Percentiles rank a stretch among this genome's conserved stretches.
Evolutionary conservation across 1,140 invertebrate species (phyloP).

Genomic region (Mya arenaria): DNA sequence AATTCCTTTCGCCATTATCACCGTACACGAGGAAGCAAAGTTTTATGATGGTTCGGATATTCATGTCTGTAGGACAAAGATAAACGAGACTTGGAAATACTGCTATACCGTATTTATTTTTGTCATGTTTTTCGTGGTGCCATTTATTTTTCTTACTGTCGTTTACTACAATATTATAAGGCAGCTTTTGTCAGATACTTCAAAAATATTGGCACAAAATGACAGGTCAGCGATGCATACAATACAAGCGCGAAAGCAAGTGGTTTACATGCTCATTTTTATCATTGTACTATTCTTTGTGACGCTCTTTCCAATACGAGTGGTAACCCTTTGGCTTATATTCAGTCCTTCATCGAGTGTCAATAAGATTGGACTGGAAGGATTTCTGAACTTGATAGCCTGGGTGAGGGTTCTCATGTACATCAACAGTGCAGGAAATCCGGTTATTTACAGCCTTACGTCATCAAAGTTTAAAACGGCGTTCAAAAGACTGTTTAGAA

Average conservation of each 20-base stretch:
- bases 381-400: conserved; percentile 92
- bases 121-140: conserved; percentile 57
- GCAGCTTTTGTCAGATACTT: conserved; percentile 29
- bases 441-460: conserved; percentile 76
- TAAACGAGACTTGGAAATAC: conserved; percentile 33
- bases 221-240: conserved; percentile 16
- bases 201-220: conserved; percentile 27
- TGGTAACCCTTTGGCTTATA: conserved; percentile 86
- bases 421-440: conserved; percentile 75
- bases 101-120: conserved; percentile 64
- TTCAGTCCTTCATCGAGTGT: conserved; percentile 87
- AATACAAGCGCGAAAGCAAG: conserved; percentile 77
- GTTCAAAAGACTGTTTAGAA: too few species aligned
- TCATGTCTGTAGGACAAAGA: conserved; percentile 63
- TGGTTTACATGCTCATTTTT: conserved; percentile 93
- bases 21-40: conserved; percentile 33
- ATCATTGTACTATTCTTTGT: conserved; percentile 95
- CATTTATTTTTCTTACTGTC: conserved; percentile 59
- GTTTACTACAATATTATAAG: conserved; percentile 68
- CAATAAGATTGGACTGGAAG: conserved; percentile 87
- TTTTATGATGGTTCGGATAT: conserved; percentile 64
- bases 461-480: conserved; percentile 74
- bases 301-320: conserved; percentile 92
- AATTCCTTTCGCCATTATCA: conserved; percentile 66
- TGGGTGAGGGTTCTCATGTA: conserved; percentile 84